Percentiles rank a stretch among this genome's conserved stretches.
Conservation (phyloP, 30 jellyfish, hydroid and myxozoan genomes). For the Aurelia sp. region DNA sequence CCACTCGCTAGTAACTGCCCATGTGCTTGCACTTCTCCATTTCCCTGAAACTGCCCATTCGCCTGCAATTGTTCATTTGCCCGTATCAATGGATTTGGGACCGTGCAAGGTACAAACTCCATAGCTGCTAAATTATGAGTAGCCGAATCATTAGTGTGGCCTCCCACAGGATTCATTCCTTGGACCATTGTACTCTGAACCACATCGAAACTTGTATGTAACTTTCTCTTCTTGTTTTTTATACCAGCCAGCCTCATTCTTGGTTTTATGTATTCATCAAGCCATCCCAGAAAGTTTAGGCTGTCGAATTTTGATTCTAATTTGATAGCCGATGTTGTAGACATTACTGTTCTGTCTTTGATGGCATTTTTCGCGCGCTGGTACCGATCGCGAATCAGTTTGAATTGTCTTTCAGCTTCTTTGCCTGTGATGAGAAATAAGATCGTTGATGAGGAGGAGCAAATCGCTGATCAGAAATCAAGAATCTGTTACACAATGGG, state of each 20-base stretch:
- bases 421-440: constrained; percentile 1
- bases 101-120: constrained; percentile 17
- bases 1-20: too few relatives aligned
- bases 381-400: constrained; percentile 39
- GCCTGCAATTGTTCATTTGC: constrained; percentile 34
- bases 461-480: too few relatives aligned
- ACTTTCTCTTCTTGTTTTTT: constrained; percentile 1
- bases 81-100: constrained; percentile 42
- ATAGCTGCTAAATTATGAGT: background rate
- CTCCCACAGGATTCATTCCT: too few relatives aligned
- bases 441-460: background rate
- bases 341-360: background rate
- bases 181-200: too few relatives aligned
- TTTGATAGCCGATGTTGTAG: constrained; percentile 12
- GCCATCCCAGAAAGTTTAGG: constrained; percentile 26
- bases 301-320: constrained; percentile 16
- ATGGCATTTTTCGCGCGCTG: constrained; percentile 45
- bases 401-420: constrained; percentile 48
- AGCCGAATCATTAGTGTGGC: too few relatives aligned
- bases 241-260: constrained; percentile 17
- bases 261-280: constrained; percentile 42
- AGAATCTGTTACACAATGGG: too few relatives aligned
- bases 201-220: too few relatives aligned
- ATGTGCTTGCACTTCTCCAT: too few relatives aligned
- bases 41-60: background rate